Conservation (phyloP, 2,113 vertebrate genomes). For the Ailurus styani region DNA sequence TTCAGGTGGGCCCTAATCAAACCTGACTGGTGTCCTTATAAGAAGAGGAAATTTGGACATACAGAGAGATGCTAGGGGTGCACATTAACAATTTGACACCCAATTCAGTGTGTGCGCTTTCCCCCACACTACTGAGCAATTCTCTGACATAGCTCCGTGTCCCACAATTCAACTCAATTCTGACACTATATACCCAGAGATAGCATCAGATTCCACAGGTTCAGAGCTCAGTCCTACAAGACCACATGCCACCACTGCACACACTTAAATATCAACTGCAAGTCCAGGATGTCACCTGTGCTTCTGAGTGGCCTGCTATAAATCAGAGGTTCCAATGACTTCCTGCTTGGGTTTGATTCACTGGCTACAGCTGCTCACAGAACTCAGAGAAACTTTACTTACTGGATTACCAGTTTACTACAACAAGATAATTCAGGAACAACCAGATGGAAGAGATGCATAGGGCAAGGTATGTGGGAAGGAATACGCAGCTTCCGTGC, state of each 20-base stretch:
- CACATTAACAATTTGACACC: not conserved
- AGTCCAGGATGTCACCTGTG: not conserved
- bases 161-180: not conserved
- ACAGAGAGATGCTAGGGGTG: not conserved
- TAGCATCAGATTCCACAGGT: not conserved
- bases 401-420: not conserved
- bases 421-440: not conserved
- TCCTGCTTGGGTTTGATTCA: not conserved
- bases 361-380: not conserved
- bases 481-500: not conserved
- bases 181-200: not conserved
- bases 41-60: not conserved
- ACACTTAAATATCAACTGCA: not conserved
- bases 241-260: not conserved
- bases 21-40: not conserved
- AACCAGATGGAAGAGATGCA: not conserved
- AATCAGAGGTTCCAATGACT: not conserved
- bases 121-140: not conserved
- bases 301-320: not conserved
- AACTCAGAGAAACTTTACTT: not conserved
- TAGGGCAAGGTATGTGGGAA: not conserved
- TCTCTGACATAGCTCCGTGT: not conserved
- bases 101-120: not conserved
- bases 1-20: not conserved
- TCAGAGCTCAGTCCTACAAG: not conserved